These are phyloP conservation scores for Flabesymbios commensalis DNA, from an alignment of 2,888 invertebrate species.

Conservation along the genomic window DNA sequence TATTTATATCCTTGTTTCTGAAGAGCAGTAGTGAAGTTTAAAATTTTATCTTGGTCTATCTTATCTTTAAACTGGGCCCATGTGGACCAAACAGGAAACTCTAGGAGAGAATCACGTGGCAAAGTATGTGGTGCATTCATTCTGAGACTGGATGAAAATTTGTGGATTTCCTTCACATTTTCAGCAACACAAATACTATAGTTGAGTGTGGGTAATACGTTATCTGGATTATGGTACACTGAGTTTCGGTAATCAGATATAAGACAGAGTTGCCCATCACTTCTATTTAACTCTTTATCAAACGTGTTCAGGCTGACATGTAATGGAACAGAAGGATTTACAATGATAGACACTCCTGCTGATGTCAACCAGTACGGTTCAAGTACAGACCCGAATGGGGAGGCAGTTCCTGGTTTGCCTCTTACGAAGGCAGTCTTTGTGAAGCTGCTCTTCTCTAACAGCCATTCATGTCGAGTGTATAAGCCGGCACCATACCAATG, in stretches of 20 bases:
- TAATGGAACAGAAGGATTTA: constrained; percentile 71
- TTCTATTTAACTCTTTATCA: background rate
- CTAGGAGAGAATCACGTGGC: constrained; percentile 74
- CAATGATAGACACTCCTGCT: constrained; percentile 70
- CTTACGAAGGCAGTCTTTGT: constrained; percentile 40
- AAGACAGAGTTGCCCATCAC: constrained; percentile 63
- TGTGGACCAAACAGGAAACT: constrained; percentile 85
- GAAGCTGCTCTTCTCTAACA: constrained; percentile 67
- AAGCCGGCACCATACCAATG: constrained; percentile 86
- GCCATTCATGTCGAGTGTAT: constrained; percentile 80
- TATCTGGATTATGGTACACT: background rate
- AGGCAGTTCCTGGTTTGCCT: background rate
- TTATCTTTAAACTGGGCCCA: constrained; percentile 76
- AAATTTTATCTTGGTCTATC: constrained; percentile 67
- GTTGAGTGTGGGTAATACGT: constrained; percentile 39
- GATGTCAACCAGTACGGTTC: constrained; percentile 69
- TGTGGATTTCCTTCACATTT: constrained; percentile 69
- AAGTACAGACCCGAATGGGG: constrained; percentile 16
- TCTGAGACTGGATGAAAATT: constrained; percentile 65
- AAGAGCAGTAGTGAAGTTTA: constrained; percentile 37
- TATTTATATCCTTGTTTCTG: constrained; percentile 37
- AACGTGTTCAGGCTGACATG: constrained; percentile 74
- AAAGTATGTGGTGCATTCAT: constrained; percentile 69
- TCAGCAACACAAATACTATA: constrained; percentile 70
- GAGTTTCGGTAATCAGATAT: constrained; percentile 2